These are phyloP conservation scores for Babylonia areolata DNA, from an alignment of 1,140 invertebrate genomes.

Conservation along the genomic window DNA sequence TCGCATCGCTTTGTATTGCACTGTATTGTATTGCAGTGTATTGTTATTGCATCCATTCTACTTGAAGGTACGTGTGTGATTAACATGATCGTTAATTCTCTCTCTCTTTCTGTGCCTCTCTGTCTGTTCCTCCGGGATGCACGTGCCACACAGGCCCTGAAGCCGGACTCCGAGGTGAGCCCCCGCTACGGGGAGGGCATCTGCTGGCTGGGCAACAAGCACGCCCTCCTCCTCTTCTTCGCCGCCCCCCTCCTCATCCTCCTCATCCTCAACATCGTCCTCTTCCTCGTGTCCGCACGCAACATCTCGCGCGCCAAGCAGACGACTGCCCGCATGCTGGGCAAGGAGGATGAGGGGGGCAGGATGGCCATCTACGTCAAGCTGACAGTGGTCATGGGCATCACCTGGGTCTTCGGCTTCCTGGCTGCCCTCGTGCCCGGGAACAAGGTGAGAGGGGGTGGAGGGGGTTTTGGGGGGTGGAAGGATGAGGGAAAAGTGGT, in stretches of 20 bases:
- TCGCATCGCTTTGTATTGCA: no score
- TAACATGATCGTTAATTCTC: no score
- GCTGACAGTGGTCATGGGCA: constrained; percentile 72
- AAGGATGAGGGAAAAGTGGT: no score
- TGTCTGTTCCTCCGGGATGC: no score
- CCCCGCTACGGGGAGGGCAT: constrained; percentile 60
- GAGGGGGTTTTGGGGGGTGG: no score
- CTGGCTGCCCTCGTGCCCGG: constrained; percentile 49
- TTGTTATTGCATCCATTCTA: no score
- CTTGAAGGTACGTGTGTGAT: no score
- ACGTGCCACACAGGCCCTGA: no score
- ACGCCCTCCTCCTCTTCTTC: constrained; percentile 68
- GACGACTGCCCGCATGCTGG: constrained; percentile 36
- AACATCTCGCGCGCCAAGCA: constrained; percentile 75
- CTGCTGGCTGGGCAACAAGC: constrained; percentile 75
- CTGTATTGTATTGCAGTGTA: no score
- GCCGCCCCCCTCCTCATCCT: constrained; percentile 67
- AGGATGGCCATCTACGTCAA: constrained; percentile 77
- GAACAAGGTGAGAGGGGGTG: constrained; percentile 34
- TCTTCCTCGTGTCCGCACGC: constrained; percentile 67
- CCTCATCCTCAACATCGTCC: constrained; percentile 63
- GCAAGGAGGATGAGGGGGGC: constrained; percentile 36
- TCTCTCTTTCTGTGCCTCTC: no score
- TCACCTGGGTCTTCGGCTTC: constrained; percentile 72
- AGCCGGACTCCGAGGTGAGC: constrained; percentile 21